Percentiles rank a stretch among this genome's conserved stretches.
These are phyloP conservation scores for Drosophila tsacasi DNA, from an alignment of 1,140 invertebrate genomes.

Conservation along the genomic window DNA sequence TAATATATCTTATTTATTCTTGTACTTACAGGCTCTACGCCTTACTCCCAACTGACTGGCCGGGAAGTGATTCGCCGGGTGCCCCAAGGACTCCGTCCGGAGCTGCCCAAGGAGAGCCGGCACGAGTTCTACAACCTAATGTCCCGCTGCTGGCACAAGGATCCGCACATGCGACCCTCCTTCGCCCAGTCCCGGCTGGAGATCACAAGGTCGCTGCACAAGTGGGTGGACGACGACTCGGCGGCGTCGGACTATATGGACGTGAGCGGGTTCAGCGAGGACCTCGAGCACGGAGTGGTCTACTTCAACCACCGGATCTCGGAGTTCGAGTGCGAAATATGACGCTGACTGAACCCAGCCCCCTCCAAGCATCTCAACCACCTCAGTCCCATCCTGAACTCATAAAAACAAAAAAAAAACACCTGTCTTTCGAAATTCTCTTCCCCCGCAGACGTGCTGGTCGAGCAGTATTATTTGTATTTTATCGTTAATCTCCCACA, in stretches of 20 bases:
- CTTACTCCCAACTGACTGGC: slow-evolving; percentile 92
- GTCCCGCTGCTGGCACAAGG: slow-evolving; percentile 91
- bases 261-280: slow-evolving; percentile 91
- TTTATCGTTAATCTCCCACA: slow-evolving; percentile 41
- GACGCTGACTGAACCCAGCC: slow-evolving; percentile 78
- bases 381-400: slow-evolving; percentile 46
- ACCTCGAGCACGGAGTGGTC: slow-evolving; percentile 86
- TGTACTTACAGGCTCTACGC: slow-evolving; percentile 89
- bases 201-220: slow-evolving; percentile 86
- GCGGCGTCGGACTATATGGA: slow-evolving; percentile 91
- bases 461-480: slow-evolving; percentile 80
- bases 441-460: slow-evolving; percentile 58
- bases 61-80: slow-evolving; percentile 92
- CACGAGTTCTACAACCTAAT: slow-evolving; percentile 91
- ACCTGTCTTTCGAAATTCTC: slow-evolving; percentile 42
- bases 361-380: slow-evolving; percentile 46
- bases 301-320: slow-evolving; percentile 86
- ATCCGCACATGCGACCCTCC: slow-evolving; percentile 90
- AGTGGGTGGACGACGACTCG: slow-evolving; percentile 88
- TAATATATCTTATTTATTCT: neutral
- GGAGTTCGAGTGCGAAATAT: slow-evolving; percentile 88
- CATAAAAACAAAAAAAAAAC: slow-evolving; percentile 32
- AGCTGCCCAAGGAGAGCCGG: slow-evolving; percentile 91
- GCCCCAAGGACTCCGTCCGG: slow-evolving; percentile 90
- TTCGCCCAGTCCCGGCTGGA: slow-evolving; percentile 90